A percentile compares a stretch with the other conserved stretches of the same genome.
Conservation (phyloP, 2,888 invertebrate species). For the Calephelis perditalis region DNA sequence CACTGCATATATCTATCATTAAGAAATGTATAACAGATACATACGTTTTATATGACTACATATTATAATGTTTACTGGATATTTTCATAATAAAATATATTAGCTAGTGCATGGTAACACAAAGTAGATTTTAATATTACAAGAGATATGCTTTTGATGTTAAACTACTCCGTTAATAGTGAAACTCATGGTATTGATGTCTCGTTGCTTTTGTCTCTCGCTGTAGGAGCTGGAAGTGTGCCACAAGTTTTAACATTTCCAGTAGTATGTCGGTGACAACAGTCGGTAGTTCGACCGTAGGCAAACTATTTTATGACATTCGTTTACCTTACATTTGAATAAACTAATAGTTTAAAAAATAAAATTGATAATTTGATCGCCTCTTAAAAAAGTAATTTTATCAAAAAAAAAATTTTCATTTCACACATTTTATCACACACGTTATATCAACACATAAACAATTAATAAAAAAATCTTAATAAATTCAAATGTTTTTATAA, state of each 20-base stretch:
- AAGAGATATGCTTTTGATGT: conserved; percentile 54
- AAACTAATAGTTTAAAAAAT: too few relatives aligned
- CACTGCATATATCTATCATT: not conserved
- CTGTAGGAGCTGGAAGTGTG: not conserved
- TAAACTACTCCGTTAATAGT: conserved; percentile 41
- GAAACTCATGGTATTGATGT: conserved; percentile 40
- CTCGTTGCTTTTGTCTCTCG: conserved; percentile 44
- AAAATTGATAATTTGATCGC: too few relatives aligned
- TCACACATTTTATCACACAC: too few relatives aligned
- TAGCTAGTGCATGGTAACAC: conserved; percentile 44
- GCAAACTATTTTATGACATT: too few relatives aligned
- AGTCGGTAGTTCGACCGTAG: too few relatives aligned
- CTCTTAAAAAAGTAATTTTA: too few relatives aligned
- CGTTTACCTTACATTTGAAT: too few relatives aligned
- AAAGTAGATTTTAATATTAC: conserved; percentile 40
- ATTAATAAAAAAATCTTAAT: too few relatives aligned
- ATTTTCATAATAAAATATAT: conserved; percentile 43
- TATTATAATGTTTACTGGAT: conserved; percentile 35
- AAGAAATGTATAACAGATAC: conserved; percentile 25
- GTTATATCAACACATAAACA: too few relatives aligned
- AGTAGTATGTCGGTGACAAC: too few relatives aligned
- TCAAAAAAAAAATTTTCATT: too few relatives aligned
- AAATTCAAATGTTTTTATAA: too few relatives aligned
- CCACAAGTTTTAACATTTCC: not conserved
- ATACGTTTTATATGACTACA: conserved; percentile 35